A percentile compares a stretch with the other conserved stretches of the same genome.
Conservation (phyloP, 2,113 vertebrate species). For the Apus apus region DNA sequence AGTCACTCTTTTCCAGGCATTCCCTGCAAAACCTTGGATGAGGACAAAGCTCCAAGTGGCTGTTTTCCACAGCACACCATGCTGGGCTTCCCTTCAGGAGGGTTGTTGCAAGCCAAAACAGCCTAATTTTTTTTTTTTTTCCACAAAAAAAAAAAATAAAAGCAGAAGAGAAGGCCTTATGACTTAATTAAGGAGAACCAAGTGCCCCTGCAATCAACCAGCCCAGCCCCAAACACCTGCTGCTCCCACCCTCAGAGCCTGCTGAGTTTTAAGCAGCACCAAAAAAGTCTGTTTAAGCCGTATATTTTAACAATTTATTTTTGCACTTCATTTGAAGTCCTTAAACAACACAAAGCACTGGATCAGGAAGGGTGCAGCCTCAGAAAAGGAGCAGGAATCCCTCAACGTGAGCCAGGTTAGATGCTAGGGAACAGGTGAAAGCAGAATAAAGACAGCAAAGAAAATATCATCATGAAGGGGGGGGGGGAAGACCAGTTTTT, state of each 20-base stretch:
- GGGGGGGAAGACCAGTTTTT: background rate
- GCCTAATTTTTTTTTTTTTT: background rate
- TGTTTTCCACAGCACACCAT: background rate
- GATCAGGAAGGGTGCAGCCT: background rate
- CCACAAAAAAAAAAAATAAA: background rate
- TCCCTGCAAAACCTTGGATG: slow-evolving; percentile 33
- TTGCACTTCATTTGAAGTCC: background rate
- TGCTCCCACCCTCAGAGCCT: background rate
- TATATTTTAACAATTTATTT: background rate
- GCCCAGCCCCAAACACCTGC: background rate
- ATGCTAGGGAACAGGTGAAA: background rate
- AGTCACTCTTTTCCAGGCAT: slow-evolving; percentile 29
- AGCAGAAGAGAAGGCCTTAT: background rate
- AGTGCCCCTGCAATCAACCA: background rate
- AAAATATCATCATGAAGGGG: background rate
- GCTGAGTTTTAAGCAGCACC: background rate
- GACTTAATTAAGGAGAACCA: background rate
- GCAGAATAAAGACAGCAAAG: background rate
- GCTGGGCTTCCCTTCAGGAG: slow-evolving; percentile 25
- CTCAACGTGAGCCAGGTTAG: accelerated
- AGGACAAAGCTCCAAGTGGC: slow-evolving; percentile 16
- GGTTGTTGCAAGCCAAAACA: background rate
- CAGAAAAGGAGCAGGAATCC: background rate
- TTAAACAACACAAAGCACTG: background rate
- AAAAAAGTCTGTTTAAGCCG: background rate